Evolutionary conservation across 2,797 vertebrate genomes (phyloP), one percentile per base, ranked within the genome.

Genomic region (Myiothlypis coronata): DNA sequence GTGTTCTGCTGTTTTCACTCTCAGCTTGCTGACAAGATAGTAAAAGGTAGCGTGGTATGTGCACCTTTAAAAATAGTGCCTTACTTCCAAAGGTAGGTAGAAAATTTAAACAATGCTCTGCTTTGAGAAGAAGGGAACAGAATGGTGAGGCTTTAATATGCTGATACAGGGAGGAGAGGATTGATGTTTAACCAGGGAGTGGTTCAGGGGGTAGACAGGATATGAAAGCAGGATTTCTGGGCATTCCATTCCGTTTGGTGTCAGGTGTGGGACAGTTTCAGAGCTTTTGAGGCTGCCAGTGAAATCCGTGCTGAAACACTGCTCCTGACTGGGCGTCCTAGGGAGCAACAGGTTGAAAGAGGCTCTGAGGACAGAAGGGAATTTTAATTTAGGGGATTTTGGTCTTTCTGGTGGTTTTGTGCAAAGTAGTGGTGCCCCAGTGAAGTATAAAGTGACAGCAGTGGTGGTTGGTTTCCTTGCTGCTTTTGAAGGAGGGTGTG

Each of bases 11-110:
- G 69, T 75, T 77, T 87, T 60, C 46, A 10, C 67, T 89, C 90
- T 79, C 59, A 92, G 67, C 85, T 84, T 85, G 92, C 82, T 88
- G 94, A 41, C 74, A 92, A 89, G 65, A 68, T 90, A 67, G 70
- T 86, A 79, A 90, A 95, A 90, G 43, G 65, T 52, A 84, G 59
- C 0, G 0, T 79, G 71, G 41, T 70, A 74, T 14, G 61, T 27
- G 37, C 35, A 75, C 89, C 71, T 90, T 89, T 68, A 83, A 86
- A 91, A 80, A 74, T 61, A 83, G 27, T 12, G 1, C 83, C 90
- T 82, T 82, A n/a, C 81, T 57, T 90, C 72, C 64, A 16, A 30
- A 87, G 59, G 27, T 27, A 70, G 70, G 52, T 47, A 78, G 86
- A 28, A 67, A 79, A 67, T 43, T 93, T 89, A 3, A 44, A 80